Conservation (phyloP, 2,113 vertebrate species). For the Panthera tigris region DNA sequence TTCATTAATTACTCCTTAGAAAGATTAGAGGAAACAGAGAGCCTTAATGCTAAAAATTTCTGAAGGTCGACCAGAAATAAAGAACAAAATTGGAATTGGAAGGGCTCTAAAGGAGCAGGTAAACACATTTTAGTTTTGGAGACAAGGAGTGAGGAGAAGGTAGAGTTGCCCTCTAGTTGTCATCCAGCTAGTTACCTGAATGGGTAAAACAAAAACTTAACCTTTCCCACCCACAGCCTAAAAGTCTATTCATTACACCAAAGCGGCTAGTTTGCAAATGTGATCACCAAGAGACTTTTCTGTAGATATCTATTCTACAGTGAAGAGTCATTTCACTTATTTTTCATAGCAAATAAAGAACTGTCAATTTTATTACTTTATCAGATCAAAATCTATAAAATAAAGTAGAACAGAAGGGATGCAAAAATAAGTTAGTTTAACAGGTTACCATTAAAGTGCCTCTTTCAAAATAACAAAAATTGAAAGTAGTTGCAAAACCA, state of each 20-base stretch:
- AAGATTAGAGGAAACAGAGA: not conserved
- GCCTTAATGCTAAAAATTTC: not conserved
- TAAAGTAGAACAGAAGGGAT: not conserved
- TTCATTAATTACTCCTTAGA: constrained; percentile 38
- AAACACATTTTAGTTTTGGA: not conserved
- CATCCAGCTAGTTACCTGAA: not conserved
- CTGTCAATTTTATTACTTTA: not conserved
- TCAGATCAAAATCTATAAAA: not conserved
- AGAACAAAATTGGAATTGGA: not conserved
- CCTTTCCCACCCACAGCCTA: not conserved
- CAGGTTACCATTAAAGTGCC: not conserved
- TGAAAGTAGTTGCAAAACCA: not conserved
- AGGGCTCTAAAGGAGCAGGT: not conserved
- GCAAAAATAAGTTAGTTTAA: not conserved
- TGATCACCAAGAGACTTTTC: not conserved
- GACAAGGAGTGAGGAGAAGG: not conserved
- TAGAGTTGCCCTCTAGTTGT: too few species aligned
- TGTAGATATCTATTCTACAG: not conserved
- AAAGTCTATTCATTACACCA: not conserved
- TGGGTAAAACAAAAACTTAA: not conserved
- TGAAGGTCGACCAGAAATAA: not conserved
- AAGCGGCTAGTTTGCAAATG: not conserved
- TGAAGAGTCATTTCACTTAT: not conserved
- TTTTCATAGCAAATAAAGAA: not conserved
- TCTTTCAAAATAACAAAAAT: not conserved